phyloP scores from a whole-genome alignment of 2,113 vertebrate species.

The Clinocottus analis region DNA sequence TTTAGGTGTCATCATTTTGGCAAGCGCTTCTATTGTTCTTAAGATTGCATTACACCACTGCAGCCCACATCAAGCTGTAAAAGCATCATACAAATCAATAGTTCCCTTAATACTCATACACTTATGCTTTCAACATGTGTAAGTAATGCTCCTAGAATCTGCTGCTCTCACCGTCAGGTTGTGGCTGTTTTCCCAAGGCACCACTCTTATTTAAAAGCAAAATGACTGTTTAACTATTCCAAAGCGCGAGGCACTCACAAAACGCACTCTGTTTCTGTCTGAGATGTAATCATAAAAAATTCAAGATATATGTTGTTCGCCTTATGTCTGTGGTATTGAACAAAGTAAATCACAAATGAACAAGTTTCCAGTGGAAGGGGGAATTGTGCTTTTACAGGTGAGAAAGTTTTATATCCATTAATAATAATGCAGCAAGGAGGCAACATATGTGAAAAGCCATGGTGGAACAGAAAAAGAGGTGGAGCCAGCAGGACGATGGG shows the following conservation, averaged over 20 bases:
- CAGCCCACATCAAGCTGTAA: slow-evolving; percentile 15
- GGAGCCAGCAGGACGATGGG: not conserved
- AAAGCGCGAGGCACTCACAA: slow-evolving; percentile 20
- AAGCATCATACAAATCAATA: slow-evolving; percentile 35
- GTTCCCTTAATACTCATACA: slow-evolving; percentile 29
- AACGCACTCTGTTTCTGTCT: slow-evolving; percentile 16
- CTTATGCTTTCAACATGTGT: slow-evolving; percentile 35
- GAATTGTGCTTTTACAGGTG: not conserved
- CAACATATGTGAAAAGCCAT: not conserved
- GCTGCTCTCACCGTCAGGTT: slow-evolving; percentile 2
- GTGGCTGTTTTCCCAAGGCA: slow-evolving; percentile 17
- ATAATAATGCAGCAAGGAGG: not conserved
- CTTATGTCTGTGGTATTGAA: slow-evolving; percentile 15
- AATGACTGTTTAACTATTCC: slow-evolving; percentile 43
- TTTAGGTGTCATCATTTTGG: slow-evolving; percentile 12
- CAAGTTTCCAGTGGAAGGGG: not conserved
- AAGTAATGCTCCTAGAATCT: slow-evolving; percentile 25
- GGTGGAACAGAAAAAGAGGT: not conserved
- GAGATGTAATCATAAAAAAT: slow-evolving; percentile 32
- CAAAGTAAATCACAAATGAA: slow-evolving; percentile 7
- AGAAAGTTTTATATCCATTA: not conserved
- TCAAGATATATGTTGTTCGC: slow-evolving; percentile 14
- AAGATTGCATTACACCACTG: not conserved
- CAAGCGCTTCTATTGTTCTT: not conserved
- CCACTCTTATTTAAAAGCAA: slow-evolving; percentile 32